Percentiles rank a stretch among this genome's conserved stretches.
Conservation (phyloP, 2,888 invertebrate genomes). For the Mystacides longicornis region DNA sequence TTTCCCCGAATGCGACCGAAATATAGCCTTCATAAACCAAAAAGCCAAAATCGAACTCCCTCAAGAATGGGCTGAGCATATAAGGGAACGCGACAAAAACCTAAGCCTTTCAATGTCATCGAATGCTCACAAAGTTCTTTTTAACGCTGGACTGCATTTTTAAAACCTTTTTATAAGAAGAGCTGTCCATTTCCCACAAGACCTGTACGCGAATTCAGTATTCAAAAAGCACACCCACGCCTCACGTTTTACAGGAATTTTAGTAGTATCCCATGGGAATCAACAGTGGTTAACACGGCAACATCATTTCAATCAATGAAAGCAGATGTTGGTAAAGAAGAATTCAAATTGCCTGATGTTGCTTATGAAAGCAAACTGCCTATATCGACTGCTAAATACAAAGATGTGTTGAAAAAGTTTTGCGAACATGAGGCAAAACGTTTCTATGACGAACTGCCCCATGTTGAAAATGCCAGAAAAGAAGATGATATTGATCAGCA, state of each 20-base stretch:
- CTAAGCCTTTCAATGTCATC: constrained; percentile 4
- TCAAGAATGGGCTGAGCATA: constrained; percentile 3
- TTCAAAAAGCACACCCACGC: background rate
- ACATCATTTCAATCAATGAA: no score
- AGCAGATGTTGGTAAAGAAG: no score
- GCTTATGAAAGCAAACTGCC: no score
- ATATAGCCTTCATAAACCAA: no score
- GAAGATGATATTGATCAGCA: no score
- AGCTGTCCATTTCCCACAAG: background rate
- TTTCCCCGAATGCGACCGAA: no score
- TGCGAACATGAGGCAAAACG: no score
- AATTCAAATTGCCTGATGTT: no score
- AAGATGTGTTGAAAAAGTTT: no score
- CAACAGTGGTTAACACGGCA: background rate
- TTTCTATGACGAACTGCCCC: no score
- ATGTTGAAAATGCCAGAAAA: no score
- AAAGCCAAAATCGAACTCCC: background rate
- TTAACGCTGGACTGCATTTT: background rate
- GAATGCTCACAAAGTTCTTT: background rate
- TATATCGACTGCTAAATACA: no score
- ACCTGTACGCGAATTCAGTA: background rate
- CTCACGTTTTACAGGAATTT: background rate
- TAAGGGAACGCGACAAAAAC: background rate
- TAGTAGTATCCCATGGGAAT: constrained; percentile 1
- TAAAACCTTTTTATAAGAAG: background rate